Evolutionary conservation across 2,113 vertebrate genomes (phyloP).

Genomic region (Tylochromis polylepis): DNA sequence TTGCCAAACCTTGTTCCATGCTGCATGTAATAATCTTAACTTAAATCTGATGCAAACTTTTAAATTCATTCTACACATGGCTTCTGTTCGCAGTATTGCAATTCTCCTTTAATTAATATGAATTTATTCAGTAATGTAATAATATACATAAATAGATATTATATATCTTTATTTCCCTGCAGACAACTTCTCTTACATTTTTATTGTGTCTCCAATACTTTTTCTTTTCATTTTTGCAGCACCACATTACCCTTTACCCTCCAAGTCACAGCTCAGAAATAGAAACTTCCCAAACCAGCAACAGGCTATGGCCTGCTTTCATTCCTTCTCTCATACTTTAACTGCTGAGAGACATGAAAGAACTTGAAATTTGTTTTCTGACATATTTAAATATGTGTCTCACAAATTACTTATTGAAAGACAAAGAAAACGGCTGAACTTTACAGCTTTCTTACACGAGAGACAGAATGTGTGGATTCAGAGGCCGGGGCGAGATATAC

Average conservation of each 20-base stretch:
- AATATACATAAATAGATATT: not conserved
- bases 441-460: not conserved
- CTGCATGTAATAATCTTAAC: not conserved
- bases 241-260: not conserved
- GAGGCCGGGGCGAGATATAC: not conserved
- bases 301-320: slow-evolving; percentile 30
- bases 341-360: not conserved
- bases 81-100: not conserved
- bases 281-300: slow-evolving; percentile 35
- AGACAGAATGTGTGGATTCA: not conserved
- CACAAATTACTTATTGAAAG: not conserved
- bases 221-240: slow-evolving; percentile 18
- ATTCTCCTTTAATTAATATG: not conserved
- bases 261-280: slow-evolving; percentile 44
- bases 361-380: slow-evolving; percentile 12
- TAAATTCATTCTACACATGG: not conserved
- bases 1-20: not conserved
- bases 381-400: not conserved
- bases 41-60: not conserved
- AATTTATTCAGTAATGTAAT: not conserved
- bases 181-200: not conserved
- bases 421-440: not conserved
- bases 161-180: not conserved
- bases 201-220: not conserved
- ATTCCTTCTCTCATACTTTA: not conserved